Percentiles rank a stretch among this genome's conserved stretches.
Conservation (phyloP, 2,113 vertebrate species). For the Polypterus bichir region DNA sequence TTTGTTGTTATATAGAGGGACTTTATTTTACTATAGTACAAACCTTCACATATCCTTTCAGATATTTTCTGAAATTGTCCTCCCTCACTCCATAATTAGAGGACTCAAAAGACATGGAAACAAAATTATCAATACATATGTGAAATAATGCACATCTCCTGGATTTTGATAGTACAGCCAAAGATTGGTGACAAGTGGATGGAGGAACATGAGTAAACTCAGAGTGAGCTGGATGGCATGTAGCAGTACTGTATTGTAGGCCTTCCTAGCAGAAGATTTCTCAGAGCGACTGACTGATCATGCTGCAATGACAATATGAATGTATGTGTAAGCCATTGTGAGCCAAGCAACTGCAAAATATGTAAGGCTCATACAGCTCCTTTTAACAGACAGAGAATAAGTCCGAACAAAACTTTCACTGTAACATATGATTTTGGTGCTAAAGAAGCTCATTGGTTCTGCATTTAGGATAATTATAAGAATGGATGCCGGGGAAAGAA, state of each 20-base stretch:
- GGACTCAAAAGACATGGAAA: too few relatives aligned
- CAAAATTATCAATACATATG: too few relatives aligned
- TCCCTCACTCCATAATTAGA: too few relatives aligned
- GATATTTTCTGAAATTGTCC: too few relatives aligned
- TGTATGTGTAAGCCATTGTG: constrained; percentile 18
- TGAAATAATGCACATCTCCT: too few relatives aligned
- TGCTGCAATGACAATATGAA: constrained; percentile 25
- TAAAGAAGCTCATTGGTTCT: constrained; percentile 10
- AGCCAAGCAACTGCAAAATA: constrained; percentile 7
- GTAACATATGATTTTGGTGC: constrained; percentile 9
- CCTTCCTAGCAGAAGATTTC: constrained; percentile 6
- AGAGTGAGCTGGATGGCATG: too few relatives aligned
- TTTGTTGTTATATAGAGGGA: too few relatives aligned
- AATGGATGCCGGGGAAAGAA: constrained; percentile 34
- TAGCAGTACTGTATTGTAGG: not conserved
- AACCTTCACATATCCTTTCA: too few relatives aligned
- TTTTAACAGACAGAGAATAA: constrained; percentile 9
- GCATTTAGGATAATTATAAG: constrained; percentile 18
- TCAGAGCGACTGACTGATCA: constrained; percentile 26
- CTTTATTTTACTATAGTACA: too few relatives aligned
- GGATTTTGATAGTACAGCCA: too few relatives aligned
- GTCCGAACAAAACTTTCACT: not conserved
- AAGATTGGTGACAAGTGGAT: too few relatives aligned
- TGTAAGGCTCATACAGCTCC: constrained; percentile 2
- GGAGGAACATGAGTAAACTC: too few relatives aligned